Evolutionary conservation across 2,113 vertebrate genomes (phyloP).

Genomic region (Parotia lawesii): DNA sequence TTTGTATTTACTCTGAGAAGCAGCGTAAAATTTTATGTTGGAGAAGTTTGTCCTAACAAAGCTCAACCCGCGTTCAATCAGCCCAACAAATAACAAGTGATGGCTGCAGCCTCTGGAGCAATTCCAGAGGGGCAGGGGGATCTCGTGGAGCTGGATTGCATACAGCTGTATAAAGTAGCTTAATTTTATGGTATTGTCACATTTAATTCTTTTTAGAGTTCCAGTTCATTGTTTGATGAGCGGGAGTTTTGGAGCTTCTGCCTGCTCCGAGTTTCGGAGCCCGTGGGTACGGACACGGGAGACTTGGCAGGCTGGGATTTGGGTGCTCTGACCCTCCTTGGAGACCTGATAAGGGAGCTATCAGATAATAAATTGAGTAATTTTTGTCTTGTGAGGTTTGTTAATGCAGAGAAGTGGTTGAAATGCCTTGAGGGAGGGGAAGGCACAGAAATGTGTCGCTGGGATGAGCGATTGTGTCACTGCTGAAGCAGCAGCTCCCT

Average conservation of each 20-base stretch:
- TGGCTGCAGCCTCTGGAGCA: background rate
- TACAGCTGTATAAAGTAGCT: background rate
- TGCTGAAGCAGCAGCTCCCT: background rate
- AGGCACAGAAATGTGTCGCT: background rate
- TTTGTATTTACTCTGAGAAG: background rate
- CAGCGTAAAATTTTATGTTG: background rate
- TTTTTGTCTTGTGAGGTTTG: background rate
- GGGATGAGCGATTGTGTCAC: background rate
- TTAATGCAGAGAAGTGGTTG: background rate
- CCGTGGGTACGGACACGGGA: background rate
- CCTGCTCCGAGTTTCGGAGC: background rate
- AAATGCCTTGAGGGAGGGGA: background rate
- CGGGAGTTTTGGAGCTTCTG: background rate
- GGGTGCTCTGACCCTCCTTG: background rate
- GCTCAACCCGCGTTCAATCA: background rate
- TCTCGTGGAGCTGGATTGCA: background rate
- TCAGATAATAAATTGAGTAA: too few species aligned
- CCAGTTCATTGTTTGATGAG: background rate
- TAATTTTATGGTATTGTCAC: constrained; percentile 19
- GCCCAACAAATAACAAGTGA: background rate
- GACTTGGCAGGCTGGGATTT: background rate
- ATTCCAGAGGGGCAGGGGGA: background rate
- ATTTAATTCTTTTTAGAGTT: background rate
- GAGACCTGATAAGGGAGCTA: background rate
- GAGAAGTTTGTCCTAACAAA: background rate